These are phyloP conservation scores for Palythoa grandis DNA, from an alignment of 92 coral and sea anemone species.

Conservation along the genomic window DNA sequence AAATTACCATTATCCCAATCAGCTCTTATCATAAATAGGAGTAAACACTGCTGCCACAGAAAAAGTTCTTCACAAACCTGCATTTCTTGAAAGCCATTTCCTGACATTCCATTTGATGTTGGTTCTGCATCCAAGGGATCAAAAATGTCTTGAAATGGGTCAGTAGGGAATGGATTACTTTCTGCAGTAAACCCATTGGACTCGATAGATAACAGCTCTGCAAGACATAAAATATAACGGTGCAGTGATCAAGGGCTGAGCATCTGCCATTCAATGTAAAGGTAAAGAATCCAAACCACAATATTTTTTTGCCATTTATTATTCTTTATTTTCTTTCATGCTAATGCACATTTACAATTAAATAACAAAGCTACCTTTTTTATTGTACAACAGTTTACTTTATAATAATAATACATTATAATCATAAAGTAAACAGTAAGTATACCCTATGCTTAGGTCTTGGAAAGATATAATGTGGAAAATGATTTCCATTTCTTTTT, in stretches of 20 bases:
- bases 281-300: neutral
- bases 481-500: no score
- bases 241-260: neutral
- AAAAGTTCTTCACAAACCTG: constrained; percentile 29
- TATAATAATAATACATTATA: no score
- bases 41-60: neutral
- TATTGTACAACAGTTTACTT: no score
- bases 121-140: constrained; percentile 30
- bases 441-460: no score
- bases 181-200: neutral
- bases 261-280: neutral
- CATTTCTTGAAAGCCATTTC: constrained; percentile 36
- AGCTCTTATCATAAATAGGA: neutral
- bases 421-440: no score
- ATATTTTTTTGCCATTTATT: no score
- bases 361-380: no score
- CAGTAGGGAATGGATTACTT: constrained; percentile 32
- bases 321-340: no score
- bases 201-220: constrained; percentile 16
- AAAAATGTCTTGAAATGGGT: constrained; percentile 24
- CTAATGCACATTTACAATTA: no score
- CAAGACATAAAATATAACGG: neutral
- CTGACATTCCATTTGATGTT: constrained; percentile 33
- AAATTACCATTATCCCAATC: neutral
- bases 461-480: no score